Percentiles rank a stretch among this genome's conserved stretches.
These are phyloP conservation scores for Microvelia longipes DNA, from an alignment of 1,140 invertebrate species.

Conservation along the genomic window DNA sequence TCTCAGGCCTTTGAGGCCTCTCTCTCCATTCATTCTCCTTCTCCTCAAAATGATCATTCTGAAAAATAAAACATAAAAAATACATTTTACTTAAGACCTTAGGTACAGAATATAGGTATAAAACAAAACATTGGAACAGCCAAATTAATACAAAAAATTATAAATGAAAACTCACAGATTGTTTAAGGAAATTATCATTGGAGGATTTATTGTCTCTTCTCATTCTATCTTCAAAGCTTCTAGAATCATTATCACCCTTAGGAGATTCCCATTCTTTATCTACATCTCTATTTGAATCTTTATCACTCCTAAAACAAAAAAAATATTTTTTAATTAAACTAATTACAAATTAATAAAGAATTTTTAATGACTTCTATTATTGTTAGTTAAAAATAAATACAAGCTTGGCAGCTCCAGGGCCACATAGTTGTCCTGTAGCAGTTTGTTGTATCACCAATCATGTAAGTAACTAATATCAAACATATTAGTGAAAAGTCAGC, in stretches of 20 bases:
- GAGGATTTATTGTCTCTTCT: slow-evolving; percentile 14
- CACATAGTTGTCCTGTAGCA: too few relatives aligned
- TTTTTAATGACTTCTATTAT: not conserved
- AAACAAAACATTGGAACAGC: too few relatives aligned
- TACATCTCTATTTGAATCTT: slow-evolving; percentile 7
- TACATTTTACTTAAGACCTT: slow-evolving; percentile 11
- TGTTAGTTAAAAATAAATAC: not conserved
- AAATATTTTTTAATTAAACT: not conserved
- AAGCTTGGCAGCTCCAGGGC: too few relatives aligned
- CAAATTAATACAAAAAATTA: not conserved
- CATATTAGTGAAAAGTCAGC: too few relatives aligned
- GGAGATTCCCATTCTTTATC: slow-evolving; percentile 5
- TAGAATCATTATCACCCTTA: not conserved
- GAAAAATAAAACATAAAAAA: slow-evolving; percentile 8
- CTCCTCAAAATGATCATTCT: slow-evolving; percentile 7
- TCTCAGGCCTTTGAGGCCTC: slow-evolving; percentile 36
- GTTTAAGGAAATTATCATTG: slow-evolving; percentile 15
- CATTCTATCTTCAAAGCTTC: slow-evolving; percentile 16
- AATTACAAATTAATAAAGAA: not conserved
- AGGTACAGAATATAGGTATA: slow-evolving; percentile 1
- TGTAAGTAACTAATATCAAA: too few relatives aligned
- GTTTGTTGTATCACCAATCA: too few relatives aligned
- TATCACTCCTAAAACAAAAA: slow-evolving; percentile 6
- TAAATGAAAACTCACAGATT: slow-evolving; percentile 1
- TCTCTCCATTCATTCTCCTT: slow-evolving; percentile 10